Evolutionary conservation across 1,140 invertebrate species (phyloP), one percentile per base, ranked within the genome.

Genomic region (Paralvinella palmiformis): DNA sequence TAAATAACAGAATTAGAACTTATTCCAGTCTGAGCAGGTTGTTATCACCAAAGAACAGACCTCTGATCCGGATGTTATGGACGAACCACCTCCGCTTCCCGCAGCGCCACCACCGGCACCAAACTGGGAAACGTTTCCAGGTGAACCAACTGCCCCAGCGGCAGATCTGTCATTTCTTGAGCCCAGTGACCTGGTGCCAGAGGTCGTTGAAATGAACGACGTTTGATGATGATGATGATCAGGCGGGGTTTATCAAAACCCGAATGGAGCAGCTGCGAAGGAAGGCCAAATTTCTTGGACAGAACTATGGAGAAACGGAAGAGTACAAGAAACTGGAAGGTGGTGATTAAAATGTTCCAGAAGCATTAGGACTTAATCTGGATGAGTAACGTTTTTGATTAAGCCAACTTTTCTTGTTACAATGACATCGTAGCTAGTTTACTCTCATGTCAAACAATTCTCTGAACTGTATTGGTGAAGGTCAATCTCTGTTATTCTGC

Each of bases 81-180:
- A n/a, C n/a, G n/a, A n/a, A n/a, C 62, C 62, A 0, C 62, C 62
- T 0, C 50, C 62, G 17, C 62, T 63, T 3, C 62, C 62, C 3
- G 27, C 62, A 17, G 33, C 35, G 20, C 50, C 62, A 17, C 62
- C 62, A 10, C 62, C 62, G 1, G 29, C 53, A 10, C 62, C 62
- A 17, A 63, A 56, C 50, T 63, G 62, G 62, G 37, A 55, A 29
- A 63, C 62, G 27, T 63, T 63, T 44, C 62, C 62, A 15, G 55
- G 55, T 3, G 7, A 20, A 6, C 24, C 3, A 17, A 17, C 20
- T 4, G 24, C 55, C 29, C 32, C 55, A 5, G 55, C 7, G 17
- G 24, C 7, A 15, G 10, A 24, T 31, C 24, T 27, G 24, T 57
- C 20, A 20, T 57, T 57, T 17, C n/a, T 24, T 33, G 55, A 57